Evolutionary conservation across 2,113 vertebrate species (phyloP).

Genomic region (Clarias macrocephalus): DNA sequence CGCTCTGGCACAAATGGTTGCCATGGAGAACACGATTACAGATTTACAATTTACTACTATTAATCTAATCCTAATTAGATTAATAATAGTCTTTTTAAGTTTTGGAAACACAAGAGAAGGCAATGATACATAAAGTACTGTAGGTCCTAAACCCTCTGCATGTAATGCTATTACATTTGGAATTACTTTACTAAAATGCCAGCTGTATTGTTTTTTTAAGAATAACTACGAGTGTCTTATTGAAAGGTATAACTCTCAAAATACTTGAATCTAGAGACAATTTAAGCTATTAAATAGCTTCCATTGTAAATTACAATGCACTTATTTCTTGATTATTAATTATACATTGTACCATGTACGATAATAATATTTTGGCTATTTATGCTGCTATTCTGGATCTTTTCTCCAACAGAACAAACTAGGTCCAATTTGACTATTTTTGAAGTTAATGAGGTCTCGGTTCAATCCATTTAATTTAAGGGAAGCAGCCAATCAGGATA

Average conservation of each 20-base stretch:
- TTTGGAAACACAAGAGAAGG: background rate
- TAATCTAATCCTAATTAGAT: background rate
- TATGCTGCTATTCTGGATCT: background rate
- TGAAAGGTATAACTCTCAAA: background rate
- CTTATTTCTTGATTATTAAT: background rate
- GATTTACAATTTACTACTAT: too few relatives aligned
- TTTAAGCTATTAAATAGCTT: background rate
- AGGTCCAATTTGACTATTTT: background rate
- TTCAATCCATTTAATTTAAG: background rate
- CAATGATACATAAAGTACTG: background rate
- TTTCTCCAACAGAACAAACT: background rate
- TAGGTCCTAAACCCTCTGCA: background rate
- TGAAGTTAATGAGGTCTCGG: background rate
- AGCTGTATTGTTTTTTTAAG: background rate
- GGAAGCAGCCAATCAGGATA: background rate
- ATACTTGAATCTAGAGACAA: background rate
- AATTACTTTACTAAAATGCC: background rate
- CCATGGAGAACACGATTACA: background rate
- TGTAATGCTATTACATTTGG: background rate
- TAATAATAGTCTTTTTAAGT: background rate
- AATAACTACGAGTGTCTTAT: background rate
- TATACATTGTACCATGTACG: too few relatives aligned
- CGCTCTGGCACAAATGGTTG: background rate
- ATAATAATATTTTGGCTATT: background rate
- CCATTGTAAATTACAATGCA: background rate